phyloP scores from a whole-genome alignment of 2,797 vertebrate genomes.

The Sebastes itinus region DNA sequence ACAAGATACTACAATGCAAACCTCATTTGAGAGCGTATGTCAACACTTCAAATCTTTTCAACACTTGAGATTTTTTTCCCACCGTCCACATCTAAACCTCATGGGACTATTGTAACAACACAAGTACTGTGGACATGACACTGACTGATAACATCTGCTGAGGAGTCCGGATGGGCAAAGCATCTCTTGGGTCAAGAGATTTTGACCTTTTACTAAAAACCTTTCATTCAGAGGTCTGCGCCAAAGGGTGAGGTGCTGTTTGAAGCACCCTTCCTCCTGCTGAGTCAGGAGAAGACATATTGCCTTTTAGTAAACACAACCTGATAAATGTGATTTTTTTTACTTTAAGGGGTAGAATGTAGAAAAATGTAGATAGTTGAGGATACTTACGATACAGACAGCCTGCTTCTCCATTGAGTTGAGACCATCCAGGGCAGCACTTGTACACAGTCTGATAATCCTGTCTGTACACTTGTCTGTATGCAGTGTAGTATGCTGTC shows the following conservation, averaged over 20 bases:
- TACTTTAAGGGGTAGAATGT: neutral
- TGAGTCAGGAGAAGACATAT: constrained; percentile 11
- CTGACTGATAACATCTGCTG: constrained; percentile 67
- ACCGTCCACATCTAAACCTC: constrained; percentile 26
- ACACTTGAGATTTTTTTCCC: constrained; percentile 20
- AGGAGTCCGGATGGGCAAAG: constrained; percentile 39
- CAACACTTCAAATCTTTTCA: constrained; percentile 35
- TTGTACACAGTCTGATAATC: constrained; percentile 82
- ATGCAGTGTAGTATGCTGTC: constrained; percentile 86
- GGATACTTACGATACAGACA: constrained; percentile 91
- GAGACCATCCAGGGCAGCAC: constrained; percentile 93
- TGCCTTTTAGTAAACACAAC: constrained; percentile 5
- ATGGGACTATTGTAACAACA: constrained; percentile 24
- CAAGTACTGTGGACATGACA: constrained; percentile 27
- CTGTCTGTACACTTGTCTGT: constrained; percentile 87
- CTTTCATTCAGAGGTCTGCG: constrained; percentile 29
- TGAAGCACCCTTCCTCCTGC: constrained; percentile 22
- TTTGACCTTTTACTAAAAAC: constrained; percentile 53
- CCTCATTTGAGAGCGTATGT: constrained; percentile 27
- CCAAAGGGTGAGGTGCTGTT: constrained; percentile 20
- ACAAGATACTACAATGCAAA: constrained; percentile 16
- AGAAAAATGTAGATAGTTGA: neutral
- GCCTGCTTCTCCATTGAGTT: constrained; percentile 83
- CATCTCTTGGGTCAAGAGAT: constrained; percentile 53
- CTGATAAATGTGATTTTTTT: neutral